Evolutionary conservation across 2,888 invertebrate species (phyloP).

Genomic region (Temnothorax ravouxi): DNA sequence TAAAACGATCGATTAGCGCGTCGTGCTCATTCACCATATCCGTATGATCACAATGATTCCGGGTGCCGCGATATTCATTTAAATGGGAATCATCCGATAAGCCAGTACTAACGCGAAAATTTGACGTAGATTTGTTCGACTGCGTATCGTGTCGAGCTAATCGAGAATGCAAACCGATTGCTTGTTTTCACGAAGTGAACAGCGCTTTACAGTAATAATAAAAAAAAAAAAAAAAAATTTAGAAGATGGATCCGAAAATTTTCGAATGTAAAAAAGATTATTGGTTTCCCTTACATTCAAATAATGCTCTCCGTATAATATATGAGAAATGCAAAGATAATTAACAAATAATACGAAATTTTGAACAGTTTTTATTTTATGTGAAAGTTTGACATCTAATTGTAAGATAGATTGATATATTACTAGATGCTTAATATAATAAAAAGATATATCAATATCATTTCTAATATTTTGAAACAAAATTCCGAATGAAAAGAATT

Average conservation of each 20-base stretch:
- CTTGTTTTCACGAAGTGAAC: constrained; percentile 5
- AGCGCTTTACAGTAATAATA: constrained; percentile 13
- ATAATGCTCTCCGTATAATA: background rate
- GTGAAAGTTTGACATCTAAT: background rate
- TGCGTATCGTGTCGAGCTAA: constrained; percentile 12
- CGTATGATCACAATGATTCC: constrained; percentile 41
- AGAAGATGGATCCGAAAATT: background rate
- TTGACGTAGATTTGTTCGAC: constrained; percentile 16
- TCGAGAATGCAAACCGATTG: constrained; percentile 35
- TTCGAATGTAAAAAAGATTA: background rate
- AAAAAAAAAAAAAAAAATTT: no score
- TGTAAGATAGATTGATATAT: no score
- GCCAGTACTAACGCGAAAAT: constrained; percentile 37
- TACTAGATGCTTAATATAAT: constrained; percentile 12
- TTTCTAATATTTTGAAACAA: background rate
- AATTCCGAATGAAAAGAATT: background rate
- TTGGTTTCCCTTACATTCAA: no score
- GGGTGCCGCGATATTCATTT: constrained; percentile 43
- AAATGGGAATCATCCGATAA: constrained; percentile 45
- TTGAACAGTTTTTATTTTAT: background rate
- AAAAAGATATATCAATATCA: background rate
- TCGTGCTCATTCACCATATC: constrained; percentile 44
- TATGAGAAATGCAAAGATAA: background rate
- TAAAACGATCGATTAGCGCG: constrained; percentile 50
- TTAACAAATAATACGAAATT: background rate